Evolutionary conservation across 2,797 vertebrate genomes (phyloP).

Genomic region (Squalus acanthias): DNA sequence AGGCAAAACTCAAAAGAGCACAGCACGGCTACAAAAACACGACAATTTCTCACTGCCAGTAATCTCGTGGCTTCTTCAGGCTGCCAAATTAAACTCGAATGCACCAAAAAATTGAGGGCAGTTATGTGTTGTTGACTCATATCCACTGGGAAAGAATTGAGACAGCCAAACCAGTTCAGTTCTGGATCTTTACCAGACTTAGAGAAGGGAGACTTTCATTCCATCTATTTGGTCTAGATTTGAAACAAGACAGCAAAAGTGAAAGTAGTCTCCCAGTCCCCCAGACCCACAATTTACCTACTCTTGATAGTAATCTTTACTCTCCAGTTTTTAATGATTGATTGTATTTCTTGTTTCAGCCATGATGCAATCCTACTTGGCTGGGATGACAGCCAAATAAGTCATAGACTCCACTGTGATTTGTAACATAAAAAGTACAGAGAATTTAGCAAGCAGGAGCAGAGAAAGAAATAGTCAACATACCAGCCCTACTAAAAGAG

Average conservation of each 20-base stretch:
- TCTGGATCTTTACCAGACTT: constrained; percentile 11
- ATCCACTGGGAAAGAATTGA: not conserved
- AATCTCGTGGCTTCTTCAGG: not conserved
- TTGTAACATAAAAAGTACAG: not conserved
- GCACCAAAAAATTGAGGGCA: not conserved
- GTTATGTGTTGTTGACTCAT: not conserved
- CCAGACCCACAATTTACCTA: not conserved
- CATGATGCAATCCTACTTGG: not conserved
- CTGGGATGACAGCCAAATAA: not conserved
- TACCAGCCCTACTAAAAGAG: not conserved
- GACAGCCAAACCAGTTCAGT: not conserved
- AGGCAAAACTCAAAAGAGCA: not conserved
- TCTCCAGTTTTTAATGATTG: not conserved
- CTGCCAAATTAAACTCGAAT: constrained; percentile 10
- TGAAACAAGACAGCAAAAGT: not conserved
- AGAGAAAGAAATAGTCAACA: not conserved
- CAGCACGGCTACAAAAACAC: not conserved
- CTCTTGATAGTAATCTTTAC: not conserved
- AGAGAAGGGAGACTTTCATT: not conserved
- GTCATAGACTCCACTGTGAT: not conserved
- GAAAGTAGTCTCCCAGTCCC: not conserved
- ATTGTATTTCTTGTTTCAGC: constrained; percentile 9
- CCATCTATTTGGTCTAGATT: not conserved
- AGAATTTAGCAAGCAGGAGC: not conserved
- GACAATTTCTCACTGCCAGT: not conserved